phyloP scores from a whole-genome alignment of 2,113 vertebrate genomes.

The Aspiorhynchus laticeps region DNA sequence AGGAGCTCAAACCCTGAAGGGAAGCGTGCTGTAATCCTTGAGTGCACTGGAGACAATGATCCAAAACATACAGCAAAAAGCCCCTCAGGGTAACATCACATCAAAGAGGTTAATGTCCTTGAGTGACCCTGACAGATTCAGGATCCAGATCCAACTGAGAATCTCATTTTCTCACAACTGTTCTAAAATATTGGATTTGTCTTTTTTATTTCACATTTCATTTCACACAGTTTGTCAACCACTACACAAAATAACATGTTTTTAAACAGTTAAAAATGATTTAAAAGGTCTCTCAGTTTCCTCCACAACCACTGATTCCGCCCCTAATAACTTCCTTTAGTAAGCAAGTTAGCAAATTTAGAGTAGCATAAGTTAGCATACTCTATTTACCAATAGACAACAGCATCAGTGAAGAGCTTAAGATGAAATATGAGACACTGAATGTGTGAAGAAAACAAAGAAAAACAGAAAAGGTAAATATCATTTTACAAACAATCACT shows the following conservation, averaged over 20 bases:
- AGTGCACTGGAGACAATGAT: neutral
- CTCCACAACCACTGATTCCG: neutral
- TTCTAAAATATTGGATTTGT: neutral
- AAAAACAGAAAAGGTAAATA: too few relatives aligned
- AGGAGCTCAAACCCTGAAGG: neutral
- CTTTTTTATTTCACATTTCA: neutral
- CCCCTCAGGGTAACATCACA: neutral
- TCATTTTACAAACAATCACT: too few relatives aligned
- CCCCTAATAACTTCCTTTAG: too few relatives aligned
- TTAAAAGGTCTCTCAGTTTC: neutral
- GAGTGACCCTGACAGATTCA: neutral
- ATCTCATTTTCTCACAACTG: neutral
- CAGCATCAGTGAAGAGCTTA: too few relatives aligned
- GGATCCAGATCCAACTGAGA: neutral
- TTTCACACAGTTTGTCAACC: neutral
- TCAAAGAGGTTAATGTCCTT: slow-evolving; percentile 10
- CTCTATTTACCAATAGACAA: too few relatives aligned
- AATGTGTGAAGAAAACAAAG: neutral
- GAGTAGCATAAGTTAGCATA: too few relatives aligned
- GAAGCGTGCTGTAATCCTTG: neutral
- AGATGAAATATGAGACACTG: neutral
- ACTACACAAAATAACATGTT: too few relatives aligned
- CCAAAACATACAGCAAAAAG: slow-evolving; percentile 6
- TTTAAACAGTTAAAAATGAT: neutral
- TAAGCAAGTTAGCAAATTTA: too few relatives aligned